Evolutionary conservation across 2,888 invertebrate species (phyloP), one percentile per base, ranked within the genome.

Genomic region (Oasisia sp.): DNA sequence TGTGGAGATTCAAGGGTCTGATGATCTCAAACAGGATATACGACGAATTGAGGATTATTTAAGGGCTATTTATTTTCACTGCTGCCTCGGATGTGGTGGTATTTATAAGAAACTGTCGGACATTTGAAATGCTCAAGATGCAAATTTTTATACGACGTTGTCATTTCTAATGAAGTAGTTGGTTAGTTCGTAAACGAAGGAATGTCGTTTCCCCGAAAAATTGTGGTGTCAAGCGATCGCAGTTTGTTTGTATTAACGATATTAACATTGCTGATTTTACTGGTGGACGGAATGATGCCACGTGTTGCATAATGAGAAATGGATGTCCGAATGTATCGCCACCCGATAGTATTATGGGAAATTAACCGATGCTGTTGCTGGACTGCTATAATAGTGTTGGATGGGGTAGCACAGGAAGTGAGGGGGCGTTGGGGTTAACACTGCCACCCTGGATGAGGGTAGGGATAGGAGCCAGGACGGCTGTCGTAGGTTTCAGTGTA

Each of bases 11-110:
- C 27, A 27, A 74, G 74, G 74, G 14, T 74, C n/a, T 74, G 74
- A 74, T 74, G 74, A 74, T 74, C 74, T 74, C 74, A 74, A 27
- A 27, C 74, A 74, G 74, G 74, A 74, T 74, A 74, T 74, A 74
- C 74, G 19, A 19, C 74, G 27, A 74, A 74, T 74, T 74, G 74
- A 74, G 74, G 74, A 74, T 27, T 74, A 74, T 74, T 74, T 74
- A 74, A 74, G 74, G 74, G 27, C 5, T 74, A 74, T 74, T 74
- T 74, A 74, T 74, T 74, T 74, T 74, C 74, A 74, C n/a, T 38
- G 38, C 38, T 38, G 38, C 38, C 38, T 38, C 38, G 38, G 74
- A 74, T 19, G 74, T 27, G 74, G 19, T 27, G 27, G 74, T 74
- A 74, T 74, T 27, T 74, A 74, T 74, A 74, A 74, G 27, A 74